Base-by-base conservation (phyloP, 2,888 invertebrate species). In the Nomada flava region DNA sequence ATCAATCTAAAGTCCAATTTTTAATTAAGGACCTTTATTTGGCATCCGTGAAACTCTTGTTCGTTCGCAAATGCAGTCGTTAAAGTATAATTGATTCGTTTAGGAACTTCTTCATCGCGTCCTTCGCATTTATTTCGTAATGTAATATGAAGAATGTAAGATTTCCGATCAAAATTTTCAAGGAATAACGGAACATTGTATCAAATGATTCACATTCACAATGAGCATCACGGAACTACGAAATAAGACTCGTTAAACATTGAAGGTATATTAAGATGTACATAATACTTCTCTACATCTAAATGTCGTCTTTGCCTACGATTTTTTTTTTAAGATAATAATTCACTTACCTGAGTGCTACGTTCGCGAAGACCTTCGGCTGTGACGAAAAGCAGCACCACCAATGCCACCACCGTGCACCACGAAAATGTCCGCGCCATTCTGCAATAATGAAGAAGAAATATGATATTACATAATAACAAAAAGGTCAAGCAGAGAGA, bases 361-460 rank as follows among this genome's bases (percentile, higher is more conserved):
- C 88, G 84, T 73, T 88, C 90, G 69, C 91, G 90, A 67, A 89
- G 88, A 84, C 89, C 91, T 77, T 90, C 85, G 52, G 86, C 85
- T 76, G 89, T 82, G 83, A 89, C 89, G 85, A 89, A 88, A 52
- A 92, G 82, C 80, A 91, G 84, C 83, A 88, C 83, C 84, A 90
- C 82, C 64, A 91, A 78, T 76, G 89, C 83, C 77, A 83, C 86
- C 79, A 81, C 81, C 86, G 82, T 82, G 81, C 86, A 88, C 88
- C 90, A 90, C 78, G 85, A 87, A 85, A 86, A 87, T 85, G 90
- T 86, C 87, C 90, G 85, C 87, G 83, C 87, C 92, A 92, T 92
- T 90, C 92, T 92, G 87, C 55, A 79, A 86, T 65, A 63, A 68
- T 55, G 64, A 26, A 59, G 15, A 47, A 44, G 15, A 67, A 36